A percentile compares a stretch with the other conserved stretches of the same genome.
phyloP scores from a whole-genome alignment of 2,888 invertebrate species.

The Callyntrura sp. region DNA sequence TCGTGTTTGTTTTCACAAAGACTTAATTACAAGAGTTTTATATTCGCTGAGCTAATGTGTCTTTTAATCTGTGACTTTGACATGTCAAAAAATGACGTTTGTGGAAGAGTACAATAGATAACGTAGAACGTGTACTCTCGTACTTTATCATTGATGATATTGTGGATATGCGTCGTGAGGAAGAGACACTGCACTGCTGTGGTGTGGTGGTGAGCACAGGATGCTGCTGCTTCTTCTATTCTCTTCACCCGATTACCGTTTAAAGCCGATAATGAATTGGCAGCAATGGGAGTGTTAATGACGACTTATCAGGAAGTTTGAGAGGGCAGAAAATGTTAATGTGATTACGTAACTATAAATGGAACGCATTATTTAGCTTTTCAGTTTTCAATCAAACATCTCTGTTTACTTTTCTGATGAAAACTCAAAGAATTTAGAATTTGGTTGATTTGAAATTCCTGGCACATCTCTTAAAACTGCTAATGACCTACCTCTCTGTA shows the following conservation, averaged over 20 bases:
- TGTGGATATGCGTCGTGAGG: too few species aligned
- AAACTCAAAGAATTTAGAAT: neutral
- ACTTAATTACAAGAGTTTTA: constrained; percentile 23
- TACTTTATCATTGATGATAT: neutral
- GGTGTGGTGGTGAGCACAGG: too few species aligned
- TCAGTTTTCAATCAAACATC: too few species aligned
- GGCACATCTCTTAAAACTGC: constrained; percentile 57
- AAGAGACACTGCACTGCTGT: too few species aligned
- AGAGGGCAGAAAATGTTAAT: too few species aligned
- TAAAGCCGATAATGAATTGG: too few species aligned
- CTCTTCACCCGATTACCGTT: too few species aligned
- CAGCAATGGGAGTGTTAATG: too few species aligned
- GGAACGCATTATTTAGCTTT: too few species aligned
- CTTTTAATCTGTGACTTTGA: constrained; percentile 37
- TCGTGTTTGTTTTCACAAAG: constrained; percentile 38
- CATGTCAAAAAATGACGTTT: neutral
- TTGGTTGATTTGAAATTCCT: constrained; percentile 19
- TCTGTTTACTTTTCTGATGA: neutral
- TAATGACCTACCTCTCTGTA: constrained; percentile 52
- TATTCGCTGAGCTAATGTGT: neutral
- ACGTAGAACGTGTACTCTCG: neutral
- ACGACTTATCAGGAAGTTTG: too few species aligned
- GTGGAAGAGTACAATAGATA: neutral
- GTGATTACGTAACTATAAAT: too few species aligned
- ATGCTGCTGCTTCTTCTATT: too few species aligned